Evolutionary conservation across 2,888 invertebrate species (phyloP), one percentile per base, ranked within the genome.

Genomic region (Diaperis boleti): DNA sequence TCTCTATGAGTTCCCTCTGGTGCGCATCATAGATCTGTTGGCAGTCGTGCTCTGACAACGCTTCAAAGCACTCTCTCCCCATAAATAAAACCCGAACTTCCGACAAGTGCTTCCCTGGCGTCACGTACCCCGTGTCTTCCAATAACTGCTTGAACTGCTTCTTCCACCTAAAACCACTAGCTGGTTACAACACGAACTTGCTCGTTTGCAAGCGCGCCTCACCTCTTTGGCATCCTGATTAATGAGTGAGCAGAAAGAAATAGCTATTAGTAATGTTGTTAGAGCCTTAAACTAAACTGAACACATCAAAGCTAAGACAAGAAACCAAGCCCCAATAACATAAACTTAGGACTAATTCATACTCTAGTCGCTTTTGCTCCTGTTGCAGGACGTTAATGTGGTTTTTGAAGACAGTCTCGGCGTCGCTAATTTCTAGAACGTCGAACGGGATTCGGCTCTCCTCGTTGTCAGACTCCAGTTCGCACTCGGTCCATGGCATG

Each of bases 61-160:
- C 92, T 81, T 96, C 96, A 80, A 94, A 97, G 78, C 96, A 96
- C 80, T 96, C 96, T 33, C 96, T 87, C 0, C 96, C 97, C 91
- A 96, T 92, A 77, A 98, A 92, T 60, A 96, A 84, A 1, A 96
- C 94, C 50, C 93, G 85, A 29, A 96, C 95, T 82, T 97, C 97
- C 0, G 92, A 89, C 68, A 97, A 82, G 73, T 92, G 90, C 82
- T 96, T 96, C n/a, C 97, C 97, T 1, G 96, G 95, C 0, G 95
- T 96, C 20, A 97, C 95, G 81, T 96, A 96, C 1, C 94, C 93
- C 0, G 96, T 96, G 81, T 96, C 96, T 80, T 95, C 94, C 56
- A 98, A 85, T 13, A 97, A 85, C 76, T 94, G 91, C 81, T 95
- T 95, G 83, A 98, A 98, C 79, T 96, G 95, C 77, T 94, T 92